Evolutionary conservation across 2,113 vertebrate species (phyloP).

Genomic region (Herpetotheres cachinnans): DNA sequence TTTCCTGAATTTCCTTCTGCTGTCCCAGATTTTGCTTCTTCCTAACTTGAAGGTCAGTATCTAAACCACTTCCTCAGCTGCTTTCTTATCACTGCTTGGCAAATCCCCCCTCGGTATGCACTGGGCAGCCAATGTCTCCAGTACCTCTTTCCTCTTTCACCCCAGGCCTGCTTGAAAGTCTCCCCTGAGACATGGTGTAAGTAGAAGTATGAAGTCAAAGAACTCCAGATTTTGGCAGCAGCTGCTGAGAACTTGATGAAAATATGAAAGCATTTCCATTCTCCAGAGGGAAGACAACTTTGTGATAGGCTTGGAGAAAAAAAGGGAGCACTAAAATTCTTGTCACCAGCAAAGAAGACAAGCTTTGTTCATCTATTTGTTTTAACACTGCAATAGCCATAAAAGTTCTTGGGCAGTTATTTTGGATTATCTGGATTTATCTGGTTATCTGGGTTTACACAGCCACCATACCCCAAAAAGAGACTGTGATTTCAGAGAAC

Average conservation of each 20-base stretch:
- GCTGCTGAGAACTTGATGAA: not conserved
- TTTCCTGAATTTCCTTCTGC: not conserved
- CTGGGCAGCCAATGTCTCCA: not conserved
- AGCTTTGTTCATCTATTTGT: not conserved
- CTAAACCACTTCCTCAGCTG: not conserved
- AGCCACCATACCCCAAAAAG: not conserved
- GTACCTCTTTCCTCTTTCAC: not conserved
- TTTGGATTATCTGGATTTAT: not conserved
- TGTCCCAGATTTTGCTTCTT: not conserved
- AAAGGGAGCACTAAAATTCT: not conserved
- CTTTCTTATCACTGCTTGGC: not conserved
- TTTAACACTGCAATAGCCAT: not conserved
- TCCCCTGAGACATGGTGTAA: not conserved
- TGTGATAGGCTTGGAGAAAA: not conserved
- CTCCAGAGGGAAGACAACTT: not conserved
- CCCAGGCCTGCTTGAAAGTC: not conserved
- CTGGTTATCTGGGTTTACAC: not conserved
- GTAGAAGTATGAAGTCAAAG: not conserved
- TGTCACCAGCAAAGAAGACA: not conserved
- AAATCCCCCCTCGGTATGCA: not conserved
- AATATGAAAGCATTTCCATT: not conserved
- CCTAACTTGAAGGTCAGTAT: not conserved
- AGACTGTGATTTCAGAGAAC: not conserved
- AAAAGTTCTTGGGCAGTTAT: not conserved
- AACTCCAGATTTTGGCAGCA: not conserved